These are phyloP conservation scores for Leptinotarsa rubiginosa DNA, from an alignment of 2,888 invertebrate species.

Conservation along the genomic window DNA sequence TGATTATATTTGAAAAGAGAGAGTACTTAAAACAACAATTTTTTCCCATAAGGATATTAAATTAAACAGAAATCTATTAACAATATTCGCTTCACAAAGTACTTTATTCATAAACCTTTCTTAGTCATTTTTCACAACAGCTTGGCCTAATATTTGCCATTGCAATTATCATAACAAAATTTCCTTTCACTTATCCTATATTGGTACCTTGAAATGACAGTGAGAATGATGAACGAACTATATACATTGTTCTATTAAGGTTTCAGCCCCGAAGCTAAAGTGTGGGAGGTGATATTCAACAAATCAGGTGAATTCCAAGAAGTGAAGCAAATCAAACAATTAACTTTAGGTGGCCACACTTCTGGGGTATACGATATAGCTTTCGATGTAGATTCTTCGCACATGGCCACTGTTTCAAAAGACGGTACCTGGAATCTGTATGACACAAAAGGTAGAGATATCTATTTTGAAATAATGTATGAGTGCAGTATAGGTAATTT, in stretches of 20 bases:
- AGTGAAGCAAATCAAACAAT: conserved; percentile 80
- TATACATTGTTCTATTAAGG: conserved; percentile 58
- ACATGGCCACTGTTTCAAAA: conserved; percentile 86
- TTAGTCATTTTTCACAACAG: no score
- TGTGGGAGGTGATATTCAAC: conserved; percentile 85
- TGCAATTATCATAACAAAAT: no score
- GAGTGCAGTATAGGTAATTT: not conserved
- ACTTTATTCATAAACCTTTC: no score
- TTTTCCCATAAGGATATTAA: no score
- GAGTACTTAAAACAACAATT: no score
- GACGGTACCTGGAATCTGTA: conserved; percentile 90
- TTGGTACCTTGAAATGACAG: no score
- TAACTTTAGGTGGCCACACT: conserved; percentile 77
- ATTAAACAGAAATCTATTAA: no score
- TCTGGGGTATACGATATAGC: conserved; percentile 85
- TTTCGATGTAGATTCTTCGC: conserved; percentile 84
- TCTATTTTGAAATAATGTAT: not conserved
- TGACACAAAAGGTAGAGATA: conserved; percentile 81
- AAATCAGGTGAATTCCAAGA: conserved; percentile 82
- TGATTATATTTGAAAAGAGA: no score
- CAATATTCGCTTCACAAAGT: no score
- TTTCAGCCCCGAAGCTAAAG: conserved; percentile 75
- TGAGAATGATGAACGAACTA: not conserved
- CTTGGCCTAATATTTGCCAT: no score
- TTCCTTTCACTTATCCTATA: no score